phyloP scores from a whole-genome alignment of 2,113 vertebrate species.

The Corvus hawaiiensis region DNA sequence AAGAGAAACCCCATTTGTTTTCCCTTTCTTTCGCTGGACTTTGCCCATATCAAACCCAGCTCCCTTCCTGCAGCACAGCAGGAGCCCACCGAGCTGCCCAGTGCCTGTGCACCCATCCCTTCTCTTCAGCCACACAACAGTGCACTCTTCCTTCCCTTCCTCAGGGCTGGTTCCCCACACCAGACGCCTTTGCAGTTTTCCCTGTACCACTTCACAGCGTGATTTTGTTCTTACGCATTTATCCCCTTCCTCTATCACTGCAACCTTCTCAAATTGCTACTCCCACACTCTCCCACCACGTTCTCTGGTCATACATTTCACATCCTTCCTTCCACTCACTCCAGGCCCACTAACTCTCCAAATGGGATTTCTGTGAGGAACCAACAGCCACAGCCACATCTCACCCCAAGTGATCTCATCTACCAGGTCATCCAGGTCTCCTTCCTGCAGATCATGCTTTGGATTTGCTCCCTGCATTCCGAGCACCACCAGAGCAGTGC shows the following conservation, averaged over 20 bases:
- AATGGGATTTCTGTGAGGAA: neutral
- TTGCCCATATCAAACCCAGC: accelerated
- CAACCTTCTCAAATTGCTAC: accelerated
- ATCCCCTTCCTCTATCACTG: neutral
- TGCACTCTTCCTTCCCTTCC: neutral
- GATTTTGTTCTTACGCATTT: neutral
- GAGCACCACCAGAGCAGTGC: neutral
- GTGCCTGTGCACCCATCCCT: neutral
- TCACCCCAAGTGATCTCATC: neutral
- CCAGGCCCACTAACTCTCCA: neutral
- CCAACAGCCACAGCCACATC: neutral
- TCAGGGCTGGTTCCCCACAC: neutral
- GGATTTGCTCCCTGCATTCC: neutral
- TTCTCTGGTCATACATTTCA: neutral
- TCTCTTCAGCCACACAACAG: neutral
- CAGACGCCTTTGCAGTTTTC: neutral
- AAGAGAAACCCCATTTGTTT: neutral
- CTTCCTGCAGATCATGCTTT: neutral
- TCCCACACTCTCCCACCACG: accelerated
- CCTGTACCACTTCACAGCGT: accelerated
- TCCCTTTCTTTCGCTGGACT: neutral
- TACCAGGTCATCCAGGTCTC: neutral
- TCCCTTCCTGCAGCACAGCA: neutral
- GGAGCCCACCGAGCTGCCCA: accelerated
- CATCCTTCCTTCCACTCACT: neutral